Evolutionary conservation across 2,113 vertebrate species (phyloP), one percentile per base, ranked within the genome.

Genomic region (Myrmophylax atrothorax): DNA sequence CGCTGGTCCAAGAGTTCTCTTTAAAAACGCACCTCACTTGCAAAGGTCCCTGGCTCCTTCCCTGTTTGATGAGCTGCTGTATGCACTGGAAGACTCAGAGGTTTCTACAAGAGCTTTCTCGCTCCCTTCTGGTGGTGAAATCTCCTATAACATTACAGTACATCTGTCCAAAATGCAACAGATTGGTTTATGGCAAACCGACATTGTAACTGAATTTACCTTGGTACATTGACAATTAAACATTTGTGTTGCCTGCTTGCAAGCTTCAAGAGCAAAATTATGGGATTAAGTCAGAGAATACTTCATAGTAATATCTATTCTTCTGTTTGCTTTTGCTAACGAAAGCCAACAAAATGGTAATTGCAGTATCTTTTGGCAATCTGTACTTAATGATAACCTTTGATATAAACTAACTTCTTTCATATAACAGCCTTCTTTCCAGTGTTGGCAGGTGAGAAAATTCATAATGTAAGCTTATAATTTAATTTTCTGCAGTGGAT

Each of bases 331-430:
- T 82, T 93, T 83, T 73, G 16, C 47, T 90, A 69, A 70, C 73
- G 67, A 38, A 76, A 89, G 50, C 42, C 46, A 76, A 25, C 69
- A 74, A 74, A 90, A 78, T 42, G 8, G 26, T 89, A 92, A 89
- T 85, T 95, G 64, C 42, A 62, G 31, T 85, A 69, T 91, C 70
- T 83, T 91, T 85, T 95, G 37, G 63, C 33, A 55, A 10, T 84
- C 55, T 80, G 70, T 79, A 31, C 70, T 90, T 95, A 93, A 93
- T 94, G 84, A 70, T 88, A 94, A 86, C 35, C 84, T 74, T 69
- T 74, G 55, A 31, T 85, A 80, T 33, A 93, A 72, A 76, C 46
- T 6, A 83, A 62, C 49, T 72, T 63, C 79, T 82, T 83, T 83
- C 33, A 31, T 80, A 2, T 40, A 66, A 35, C 46, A 87, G 26